A percentile compares a stretch with the other conserved stretches of the same genome.
Conservation (phyloP, 2,797 vertebrate genomes). For the Anisognathus igniventris region DNA sequence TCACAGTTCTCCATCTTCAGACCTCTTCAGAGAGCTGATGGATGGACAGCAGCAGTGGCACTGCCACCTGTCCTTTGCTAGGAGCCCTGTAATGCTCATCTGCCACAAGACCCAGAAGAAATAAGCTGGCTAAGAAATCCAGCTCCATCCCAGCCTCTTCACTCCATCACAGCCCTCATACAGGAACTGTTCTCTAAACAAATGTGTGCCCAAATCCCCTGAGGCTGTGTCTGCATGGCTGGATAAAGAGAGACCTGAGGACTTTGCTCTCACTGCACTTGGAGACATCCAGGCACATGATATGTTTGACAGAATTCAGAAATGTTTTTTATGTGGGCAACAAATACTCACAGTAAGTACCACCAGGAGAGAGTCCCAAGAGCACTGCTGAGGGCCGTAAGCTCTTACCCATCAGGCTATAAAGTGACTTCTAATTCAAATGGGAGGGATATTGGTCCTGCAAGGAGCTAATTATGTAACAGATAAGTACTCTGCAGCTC, state of each 20-base stretch:
- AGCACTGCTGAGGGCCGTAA: neutral
- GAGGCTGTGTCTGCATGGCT: neutral
- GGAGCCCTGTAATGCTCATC: neutral
- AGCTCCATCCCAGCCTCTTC: neutral
- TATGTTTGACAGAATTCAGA: neutral
- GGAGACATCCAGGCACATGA: neutral
- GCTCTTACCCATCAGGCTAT: neutral
- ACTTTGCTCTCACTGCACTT: neutral
- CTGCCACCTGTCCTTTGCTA: neutral
- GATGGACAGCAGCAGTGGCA: neutral
- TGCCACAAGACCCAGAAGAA: neutral
- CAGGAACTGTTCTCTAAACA: neutral
- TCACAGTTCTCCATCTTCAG: neutral
- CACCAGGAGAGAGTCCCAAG: neutral
- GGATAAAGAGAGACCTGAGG: neutral
- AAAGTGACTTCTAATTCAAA: constrained; percentile 14
- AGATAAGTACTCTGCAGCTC: neutral
- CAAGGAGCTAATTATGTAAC: neutral
- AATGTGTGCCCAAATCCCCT: neutral
- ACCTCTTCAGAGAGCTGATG: neutral
- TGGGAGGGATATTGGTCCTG: neutral
- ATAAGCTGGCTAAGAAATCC: constrained; percentile 4
- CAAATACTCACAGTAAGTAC: neutral
- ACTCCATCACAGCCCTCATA: neutral
- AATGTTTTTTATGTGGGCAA: neutral